Conservation (phyloP, 2,888 invertebrate species). For the Malthinus flaveolus region DNA sequence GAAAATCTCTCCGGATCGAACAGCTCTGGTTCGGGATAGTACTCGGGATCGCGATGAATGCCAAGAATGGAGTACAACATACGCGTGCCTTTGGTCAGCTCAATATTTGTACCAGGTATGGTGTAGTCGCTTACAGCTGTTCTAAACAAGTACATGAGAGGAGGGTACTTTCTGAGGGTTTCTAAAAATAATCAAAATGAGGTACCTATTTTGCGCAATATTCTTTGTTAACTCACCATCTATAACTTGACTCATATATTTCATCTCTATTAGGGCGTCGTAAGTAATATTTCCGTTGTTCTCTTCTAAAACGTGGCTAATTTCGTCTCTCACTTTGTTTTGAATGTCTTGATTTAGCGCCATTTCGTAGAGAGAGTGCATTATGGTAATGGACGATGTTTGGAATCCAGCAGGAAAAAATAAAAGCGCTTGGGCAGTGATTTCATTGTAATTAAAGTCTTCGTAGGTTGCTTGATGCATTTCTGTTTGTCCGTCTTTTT, state of each 20-base stretch:
- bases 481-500: conserved; percentile 17
- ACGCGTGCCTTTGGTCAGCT: conserved; percentile 5
- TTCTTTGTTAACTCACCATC: conserved; percentile 16
- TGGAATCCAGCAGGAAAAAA: conserved; percentile 48
- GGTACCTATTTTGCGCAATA: no score
- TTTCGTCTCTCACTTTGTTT: conserved; percentile 51
- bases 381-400: conserved; percentile 50
- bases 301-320: conserved; percentile 46
- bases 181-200: conserved; percentile 35
- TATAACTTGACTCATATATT: conserved; percentile 56
- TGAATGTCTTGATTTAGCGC: conserved; percentile 55
- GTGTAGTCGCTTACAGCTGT: conserved; percentile 7
- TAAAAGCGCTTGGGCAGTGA: conserved; percentile 36
- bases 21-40: conserved; percentile 15
- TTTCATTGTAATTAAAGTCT: no score
- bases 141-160: conserved; percentile 9
- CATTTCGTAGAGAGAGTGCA: conserved; percentile 56
- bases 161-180: conserved; percentile 26
- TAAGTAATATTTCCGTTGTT: conserved; percentile 53
- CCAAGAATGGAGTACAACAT: conserved; percentile 10
- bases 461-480: no score
- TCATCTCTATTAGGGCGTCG: conserved; percentile 55
- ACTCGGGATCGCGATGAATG: conserved; percentile 15
- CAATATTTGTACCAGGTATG: conserved; percentile 12
- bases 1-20: conserved; percentile 19